Conservation (phyloP, 2,113 vertebrate species). For the Bufo bufo region DNA sequence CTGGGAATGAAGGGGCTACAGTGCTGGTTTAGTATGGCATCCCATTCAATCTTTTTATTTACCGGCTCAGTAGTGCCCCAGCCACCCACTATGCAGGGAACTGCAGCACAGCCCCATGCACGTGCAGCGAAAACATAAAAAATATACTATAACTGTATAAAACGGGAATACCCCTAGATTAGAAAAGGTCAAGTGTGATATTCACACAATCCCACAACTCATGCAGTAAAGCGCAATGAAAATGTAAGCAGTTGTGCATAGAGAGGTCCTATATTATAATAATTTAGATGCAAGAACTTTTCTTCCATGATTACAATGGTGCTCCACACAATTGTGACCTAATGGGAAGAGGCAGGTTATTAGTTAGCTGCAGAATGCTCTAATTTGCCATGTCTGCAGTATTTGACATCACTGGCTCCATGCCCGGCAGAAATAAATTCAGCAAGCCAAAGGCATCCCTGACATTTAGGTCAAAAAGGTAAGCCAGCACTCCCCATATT, state of each 20-base stretch:
- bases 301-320: background rate
- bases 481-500: too few species aligned
- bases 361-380: background rate
- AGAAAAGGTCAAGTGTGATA: background rate
- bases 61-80: too few species aligned
- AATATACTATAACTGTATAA: too few species aligned
- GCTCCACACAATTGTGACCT: background rate
- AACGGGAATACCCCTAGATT: too few species aligned
- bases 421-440: background rate
- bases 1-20: too few species aligned
- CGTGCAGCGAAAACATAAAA: too few species aligned
- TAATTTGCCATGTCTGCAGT: constrained; percentile 33
- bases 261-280: background rate
- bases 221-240: too few species aligned
- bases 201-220: background rate
- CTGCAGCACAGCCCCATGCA: too few species aligned
- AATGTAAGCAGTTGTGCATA: background rate
- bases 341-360: background rate
- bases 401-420: constrained; percentile 18
- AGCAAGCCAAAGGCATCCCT: constrained; percentile 7
- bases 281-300: background rate
- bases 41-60: too few species aligned
- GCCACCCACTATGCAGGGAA: too few species aligned
- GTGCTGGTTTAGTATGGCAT: too few species aligned
- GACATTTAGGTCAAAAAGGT: too few species aligned